A percentile compares a stretch with the other conserved stretches of the same genome.
Conservation (phyloP, 1,140 invertebrate species). For the Sinonovacula constricta region DNA sequence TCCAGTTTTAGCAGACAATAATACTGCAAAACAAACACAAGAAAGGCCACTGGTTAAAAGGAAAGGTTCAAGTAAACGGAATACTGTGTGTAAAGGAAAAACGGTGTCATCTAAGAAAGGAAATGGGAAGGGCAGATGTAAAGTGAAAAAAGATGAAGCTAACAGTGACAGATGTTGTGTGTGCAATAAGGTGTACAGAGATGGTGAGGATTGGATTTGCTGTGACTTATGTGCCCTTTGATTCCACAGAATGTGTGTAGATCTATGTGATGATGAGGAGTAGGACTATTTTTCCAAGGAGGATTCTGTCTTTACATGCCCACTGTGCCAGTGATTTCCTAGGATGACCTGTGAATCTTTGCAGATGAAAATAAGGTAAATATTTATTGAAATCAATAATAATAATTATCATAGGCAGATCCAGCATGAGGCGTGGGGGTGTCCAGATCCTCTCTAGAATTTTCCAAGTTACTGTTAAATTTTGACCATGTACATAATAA, state of each 20-base stretch:
- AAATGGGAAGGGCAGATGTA: not conserved
- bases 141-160: not conserved
- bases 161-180: slow-evolving; percentile 10
- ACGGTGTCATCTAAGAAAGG: not conserved
- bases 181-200: not conserved
- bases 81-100: no score
- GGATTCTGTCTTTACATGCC: no score
- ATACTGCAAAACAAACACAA: not conserved
- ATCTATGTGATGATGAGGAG: not conserved
- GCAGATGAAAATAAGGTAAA: no score
- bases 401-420: not conserved
- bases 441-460: not conserved
- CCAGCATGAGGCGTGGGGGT: not conserved
- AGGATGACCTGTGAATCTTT: no score
- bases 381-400: not conserved
- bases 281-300: slow-evolving; percentile 5
- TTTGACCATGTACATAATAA: not conserved
- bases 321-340: no score
- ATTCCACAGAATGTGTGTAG: not conserved
- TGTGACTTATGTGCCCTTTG: slow-evolving; percentile 1
- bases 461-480: slow-evolving; percentile 8
- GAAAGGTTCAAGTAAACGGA: no score
- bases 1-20: not conserved
- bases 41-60: no score
- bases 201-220: slow-evolving; percentile 7